These are phyloP conservation scores for Strigamia crassipes DNA, from an alignment of 2,888 invertebrate species.

Conservation along the genomic window DNA sequence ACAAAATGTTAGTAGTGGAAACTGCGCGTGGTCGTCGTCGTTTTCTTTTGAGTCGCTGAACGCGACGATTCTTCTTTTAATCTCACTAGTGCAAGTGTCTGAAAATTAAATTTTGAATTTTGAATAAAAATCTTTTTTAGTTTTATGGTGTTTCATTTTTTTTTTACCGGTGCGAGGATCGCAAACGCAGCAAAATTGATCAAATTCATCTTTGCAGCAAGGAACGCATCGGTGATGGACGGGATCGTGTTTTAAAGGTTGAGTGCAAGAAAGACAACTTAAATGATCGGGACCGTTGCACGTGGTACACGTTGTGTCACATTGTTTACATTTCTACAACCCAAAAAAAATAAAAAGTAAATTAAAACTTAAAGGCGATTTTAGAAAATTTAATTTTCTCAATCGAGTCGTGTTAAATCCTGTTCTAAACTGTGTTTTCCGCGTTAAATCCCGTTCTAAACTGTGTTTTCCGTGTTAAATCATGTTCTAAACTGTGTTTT, in stretches of 20 bases:
- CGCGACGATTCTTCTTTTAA: neutral
- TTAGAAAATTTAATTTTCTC: neutral
- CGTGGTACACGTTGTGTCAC: slow-evolving; percentile 46
- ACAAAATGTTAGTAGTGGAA: slow-evolving; percentile 1
- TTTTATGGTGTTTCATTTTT: neutral
- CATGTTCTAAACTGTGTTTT: too few relatives aligned
- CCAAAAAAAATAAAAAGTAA: neutral
- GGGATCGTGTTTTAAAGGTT: slow-evolving; percentile 48
- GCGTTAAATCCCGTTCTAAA: too few relatives aligned
- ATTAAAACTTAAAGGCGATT: neutral
- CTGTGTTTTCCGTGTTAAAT: too few relatives aligned
- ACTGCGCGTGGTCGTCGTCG: slow-evolving; percentile 21
- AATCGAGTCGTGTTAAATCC: neutral
- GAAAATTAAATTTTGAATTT: neutral
- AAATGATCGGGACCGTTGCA: slow-evolving; percentile 50
- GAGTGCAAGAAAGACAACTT: slow-evolving; percentile 49
- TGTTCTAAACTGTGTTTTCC: too few relatives aligned
- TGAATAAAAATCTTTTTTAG: too few relatives aligned
- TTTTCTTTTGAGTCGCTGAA: neutral
- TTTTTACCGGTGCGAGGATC: slow-evolving; percentile 47
- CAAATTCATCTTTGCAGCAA: slow-evolving; percentile 46
- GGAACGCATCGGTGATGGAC: slow-evolving; percentile 49
- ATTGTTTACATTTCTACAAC: slow-evolving; percentile 48
- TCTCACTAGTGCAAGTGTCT: slow-evolving; percentile 2
- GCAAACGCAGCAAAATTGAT: slow-evolving; percentile 48